Percentiles rank a stretch among this genome's conserved stretches.
Evolutionary conservation across 2,797 vertebrate species (phyloP).

Genomic region (Pipistrellus pygmaeus): DNA sequence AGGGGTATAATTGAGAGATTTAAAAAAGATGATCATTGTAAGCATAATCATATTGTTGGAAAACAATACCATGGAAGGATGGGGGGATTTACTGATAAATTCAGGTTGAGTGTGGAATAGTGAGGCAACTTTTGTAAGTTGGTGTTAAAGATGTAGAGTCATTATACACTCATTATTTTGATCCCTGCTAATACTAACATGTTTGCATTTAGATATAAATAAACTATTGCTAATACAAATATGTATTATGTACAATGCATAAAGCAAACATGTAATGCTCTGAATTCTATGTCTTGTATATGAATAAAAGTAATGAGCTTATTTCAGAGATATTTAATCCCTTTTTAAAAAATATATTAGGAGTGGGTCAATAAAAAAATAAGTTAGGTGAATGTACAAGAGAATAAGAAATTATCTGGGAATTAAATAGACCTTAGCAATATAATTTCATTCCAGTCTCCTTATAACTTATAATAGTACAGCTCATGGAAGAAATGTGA

Average conservation of each 20-base stretch:
- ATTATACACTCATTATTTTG: background rate
- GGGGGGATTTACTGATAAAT: background rate
- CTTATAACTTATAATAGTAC: background rate
- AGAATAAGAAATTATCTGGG: background rate
- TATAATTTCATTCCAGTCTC: background rate
- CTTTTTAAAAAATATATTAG: background rate
- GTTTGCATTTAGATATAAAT: background rate
- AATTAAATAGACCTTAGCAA: conserved; percentile 24
- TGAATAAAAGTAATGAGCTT: background rate
- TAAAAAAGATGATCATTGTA: background rate
- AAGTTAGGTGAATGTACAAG: background rate
- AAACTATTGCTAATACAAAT: background rate
- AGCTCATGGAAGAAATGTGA: background rate
- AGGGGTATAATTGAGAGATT: background rate
- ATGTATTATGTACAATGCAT: background rate
- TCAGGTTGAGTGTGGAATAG: background rate
- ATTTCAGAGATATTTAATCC: background rate
- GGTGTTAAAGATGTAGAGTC: background rate
- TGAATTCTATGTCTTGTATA: background rate
- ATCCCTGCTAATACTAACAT: background rate
- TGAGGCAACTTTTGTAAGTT: background rate
- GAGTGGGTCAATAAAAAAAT: background rate
- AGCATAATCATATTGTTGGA: background rate
- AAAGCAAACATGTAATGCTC: background rate
- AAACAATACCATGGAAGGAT: background rate